Percentiles rank a stretch among this genome's conserved stretches.
Conservation (phyloP, 2,797 vertebrate genomes). For the Phataginus tetradactyla region DNA sequence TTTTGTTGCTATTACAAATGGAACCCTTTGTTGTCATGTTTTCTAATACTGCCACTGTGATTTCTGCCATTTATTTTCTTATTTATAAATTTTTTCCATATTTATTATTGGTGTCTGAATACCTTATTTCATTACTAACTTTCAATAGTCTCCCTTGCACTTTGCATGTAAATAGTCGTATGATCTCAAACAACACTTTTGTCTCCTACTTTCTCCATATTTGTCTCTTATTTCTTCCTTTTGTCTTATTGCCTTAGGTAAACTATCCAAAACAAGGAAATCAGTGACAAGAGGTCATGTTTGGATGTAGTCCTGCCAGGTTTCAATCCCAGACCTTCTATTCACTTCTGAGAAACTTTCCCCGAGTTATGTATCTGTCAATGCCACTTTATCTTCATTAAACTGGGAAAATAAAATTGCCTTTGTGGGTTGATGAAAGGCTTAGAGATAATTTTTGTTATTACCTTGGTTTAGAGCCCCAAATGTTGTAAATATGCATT, state of each 20-base stretch:
- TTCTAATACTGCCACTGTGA: too few relatives aligned
- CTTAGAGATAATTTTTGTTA: neutral
- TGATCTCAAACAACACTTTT: neutral
- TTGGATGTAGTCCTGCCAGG: neutral
- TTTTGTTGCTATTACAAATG: neutral
- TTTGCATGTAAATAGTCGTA: neutral
- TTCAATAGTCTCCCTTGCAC: too few relatives aligned
- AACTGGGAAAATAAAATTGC: neutral
- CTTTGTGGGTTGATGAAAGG: neutral
- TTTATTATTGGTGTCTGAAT: neutral
- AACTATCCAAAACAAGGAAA: neutral
- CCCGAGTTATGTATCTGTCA: neutral
- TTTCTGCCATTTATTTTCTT: neutral
- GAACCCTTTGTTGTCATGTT: neutral
- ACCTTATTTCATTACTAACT: neutral
- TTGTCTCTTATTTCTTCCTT: neutral
- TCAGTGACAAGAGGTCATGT: neutral
- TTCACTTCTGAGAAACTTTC: neutral
- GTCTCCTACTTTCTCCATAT: neutral
- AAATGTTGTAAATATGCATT: neutral
- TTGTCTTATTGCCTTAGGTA: neutral
- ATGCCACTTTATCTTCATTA: neutral
- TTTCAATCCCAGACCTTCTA: accelerated
- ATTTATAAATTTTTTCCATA: too few relatives aligned
- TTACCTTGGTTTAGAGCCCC: neutral